phyloP scores from a whole-genome alignment of 2,113 vertebrate genomes.

The Oncorhynchus keta region DNA sequence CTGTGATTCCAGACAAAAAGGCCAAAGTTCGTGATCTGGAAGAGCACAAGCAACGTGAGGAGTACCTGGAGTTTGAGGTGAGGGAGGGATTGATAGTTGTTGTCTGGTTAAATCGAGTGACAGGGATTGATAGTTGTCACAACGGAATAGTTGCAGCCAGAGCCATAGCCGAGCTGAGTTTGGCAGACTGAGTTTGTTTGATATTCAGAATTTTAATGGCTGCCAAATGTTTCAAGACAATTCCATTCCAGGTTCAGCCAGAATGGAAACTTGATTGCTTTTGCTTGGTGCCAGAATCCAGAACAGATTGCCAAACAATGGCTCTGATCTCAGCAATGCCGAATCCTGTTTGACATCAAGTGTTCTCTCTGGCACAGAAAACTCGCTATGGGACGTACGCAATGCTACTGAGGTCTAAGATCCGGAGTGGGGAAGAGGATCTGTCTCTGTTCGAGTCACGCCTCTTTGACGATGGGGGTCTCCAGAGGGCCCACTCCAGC shows the following conservation, averaged over 20 bases:
- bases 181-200: background rate
- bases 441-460: constrained; percentile 83
- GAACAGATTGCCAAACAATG: too few relatives aligned
- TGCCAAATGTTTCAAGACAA: too few relatives aligned
- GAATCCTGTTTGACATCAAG: background rate
- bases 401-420: constrained; percentile 88
- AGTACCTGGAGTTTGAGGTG: constrained; percentile 97
- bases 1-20: constrained; percentile 78
- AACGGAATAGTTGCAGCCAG: background rate
- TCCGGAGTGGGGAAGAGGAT: constrained; percentile 83
- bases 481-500: constrained; percentile 82
- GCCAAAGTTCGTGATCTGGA: constrained; percentile 89
- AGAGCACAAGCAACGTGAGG: constrained; percentile 87
- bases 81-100: constrained; percentile 38
- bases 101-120: background rate
- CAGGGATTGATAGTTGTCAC: background rate
- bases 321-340: background rate
- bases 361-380: constrained; percentile 76
- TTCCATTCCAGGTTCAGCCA: too few relatives aligned
- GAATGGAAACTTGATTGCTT: too few relatives aligned
- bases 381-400: constrained; percentile 92
- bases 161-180: background rate
- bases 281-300: too few relatives aligned
- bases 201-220: background rate
- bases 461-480: constrained; percentile 81